Evolutionary conservation across 2,888 invertebrate genomes (phyloP), one percentile per base, ranked within the genome.

Genomic region (Nasonia oneida): DNA sequence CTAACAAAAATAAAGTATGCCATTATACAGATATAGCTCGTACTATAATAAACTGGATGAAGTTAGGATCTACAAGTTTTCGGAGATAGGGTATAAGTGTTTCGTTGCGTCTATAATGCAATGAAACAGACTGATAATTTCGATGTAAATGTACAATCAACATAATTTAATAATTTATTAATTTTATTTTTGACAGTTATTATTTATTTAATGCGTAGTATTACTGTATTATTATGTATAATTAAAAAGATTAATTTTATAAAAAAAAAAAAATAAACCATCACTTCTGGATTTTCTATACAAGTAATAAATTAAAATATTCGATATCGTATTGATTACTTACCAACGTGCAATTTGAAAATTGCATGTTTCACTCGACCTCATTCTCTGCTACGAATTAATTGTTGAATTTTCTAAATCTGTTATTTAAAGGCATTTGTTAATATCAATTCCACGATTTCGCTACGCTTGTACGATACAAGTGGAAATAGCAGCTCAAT

Each of bases 101-200:
- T 81, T 83, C 57, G 14, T 84, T 84, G 74, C 8, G 33, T 14
- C 8, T 39, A 39, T 61, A 39, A 29, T 3, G 15, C 67, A 86
- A 86, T 70, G 57, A 86, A 84, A 81, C 64, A 74, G 84, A 86
- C 86, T 84, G 84, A 86, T 86, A n/a, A 79, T 81, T 29, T 75
- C 81, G 64, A 39, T 86, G 81, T 81, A 84, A 81, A 84, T 84
- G 86, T 86, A 84, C 74, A 84, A 86, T 75, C 12, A 61, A 74
- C 47, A 53, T 57, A 61, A 73, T 39, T 71, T 67, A 50, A 75
- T 67, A 67, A 67, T 39, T 76, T 81, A 79, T 83, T 39, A 73
- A 39, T 71, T n/a, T 42, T 73, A 42, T 47, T 14, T 39, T 73
- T 33, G 23, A 73, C 47, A 73, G 39, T 57, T 61, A 77, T 64